Evolutionary conservation across 1,140 invertebrate species (phyloP), one percentile per base, ranked within the genome.

Genomic region (Lordiphosa collinella): DNA sequence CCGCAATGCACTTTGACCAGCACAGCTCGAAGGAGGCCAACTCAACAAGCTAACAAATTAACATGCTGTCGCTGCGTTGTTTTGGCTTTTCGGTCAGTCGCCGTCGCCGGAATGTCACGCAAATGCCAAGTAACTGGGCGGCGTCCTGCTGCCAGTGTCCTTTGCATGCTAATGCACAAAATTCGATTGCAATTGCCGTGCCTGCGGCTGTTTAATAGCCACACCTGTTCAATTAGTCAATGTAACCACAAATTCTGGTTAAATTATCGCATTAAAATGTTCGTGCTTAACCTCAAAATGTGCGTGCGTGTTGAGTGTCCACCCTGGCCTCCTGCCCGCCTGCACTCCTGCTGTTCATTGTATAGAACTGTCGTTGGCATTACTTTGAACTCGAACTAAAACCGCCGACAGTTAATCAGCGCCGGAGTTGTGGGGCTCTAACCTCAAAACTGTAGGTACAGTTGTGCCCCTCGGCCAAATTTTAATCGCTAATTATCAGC

Each of bases 251-350:
- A 88, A 69, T 87, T 78, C 86, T 86, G 86, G 86, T 88, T 85
- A 88, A 88, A 88, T 88, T 87, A 88, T 88, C 76, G 86, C 86
- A 88, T 88, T 88, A 88, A 88, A 87, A 88, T 88, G 78, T 88
- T 86, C 86, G 86, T 87, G 78, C 79, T 66, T 84, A 82, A 82
- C 85, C 75, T 65, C 79, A 71, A 65, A 80, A 69, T 84, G 74
- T 86, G 72, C 79, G 78, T 84, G 78, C 78, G 57, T 80, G 71
- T 75, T 56, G 44, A 43, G 49, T 34, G 18, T 37, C 43, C 51
- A n/a, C 38, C 58, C 40, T 53, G 50, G 34, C 22, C 1, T 12
- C 35, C 40, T 2, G 11, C 11, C 13, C 14, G 31, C 31, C 53
- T 43, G 22, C 35, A 40, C 49, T 11, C 16, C 29, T 37, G 8